Evolutionary conservation across 2,888 invertebrate genomes (phyloP).

Genomic region (Seira musarum): DNA sequence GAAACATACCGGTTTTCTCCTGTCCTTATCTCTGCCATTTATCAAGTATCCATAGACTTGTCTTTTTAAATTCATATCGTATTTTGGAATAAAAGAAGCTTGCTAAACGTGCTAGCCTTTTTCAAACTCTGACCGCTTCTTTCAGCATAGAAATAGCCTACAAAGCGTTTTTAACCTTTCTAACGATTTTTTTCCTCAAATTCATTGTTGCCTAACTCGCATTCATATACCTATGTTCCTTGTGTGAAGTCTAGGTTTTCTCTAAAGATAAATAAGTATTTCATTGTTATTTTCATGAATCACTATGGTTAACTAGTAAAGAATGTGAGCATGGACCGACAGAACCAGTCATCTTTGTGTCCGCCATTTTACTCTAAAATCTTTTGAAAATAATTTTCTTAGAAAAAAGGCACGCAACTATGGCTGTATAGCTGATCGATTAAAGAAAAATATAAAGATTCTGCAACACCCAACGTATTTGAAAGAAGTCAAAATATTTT

Average conservation of each 20-base stretch:
- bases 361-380: background rate
- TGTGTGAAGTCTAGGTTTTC: too few species aligned
- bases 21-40: slow-evolving; percentile 44
- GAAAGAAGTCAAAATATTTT: slow-evolving; percentile 47
- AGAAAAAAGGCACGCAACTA: background rate
- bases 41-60: slow-evolving; percentile 46
- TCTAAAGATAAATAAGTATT: too few species aligned
- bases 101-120: background rate
- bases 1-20: slow-evolving; percentile 54
- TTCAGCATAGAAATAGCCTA: too few species aligned
- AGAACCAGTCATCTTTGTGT: background rate
- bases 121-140: too few species aligned
- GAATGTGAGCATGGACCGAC: background rate
- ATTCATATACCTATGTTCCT: too few species aligned
- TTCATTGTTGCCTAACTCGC: too few species aligned
- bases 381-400: background rate
- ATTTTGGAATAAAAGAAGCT: background rate
- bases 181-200: too few species aligned
- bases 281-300: background rate
- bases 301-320: too few species aligned
- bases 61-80: background rate
- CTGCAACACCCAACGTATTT: too few species aligned
- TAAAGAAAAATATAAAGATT: background rate
- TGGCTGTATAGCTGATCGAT: too few species aligned
- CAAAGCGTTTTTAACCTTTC: too few species aligned